A percentile compares a stretch with the other conserved stretches of the same genome.
Evolutionary conservation across 1,140 invertebrate species (phyloP).

Genomic region (Oncopeltus fasciatus): DNA sequence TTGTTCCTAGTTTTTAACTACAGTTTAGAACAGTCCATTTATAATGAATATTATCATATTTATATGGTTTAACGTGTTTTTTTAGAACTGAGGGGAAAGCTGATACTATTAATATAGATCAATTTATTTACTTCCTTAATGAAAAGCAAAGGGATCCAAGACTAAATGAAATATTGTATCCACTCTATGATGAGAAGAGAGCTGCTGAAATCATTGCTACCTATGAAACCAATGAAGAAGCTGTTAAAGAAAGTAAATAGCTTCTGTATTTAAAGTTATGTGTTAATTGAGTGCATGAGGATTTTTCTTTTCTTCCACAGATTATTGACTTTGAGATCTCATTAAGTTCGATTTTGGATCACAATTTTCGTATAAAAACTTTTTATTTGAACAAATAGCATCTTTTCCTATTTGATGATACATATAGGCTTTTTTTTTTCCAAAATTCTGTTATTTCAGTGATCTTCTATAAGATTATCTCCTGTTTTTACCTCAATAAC

Average conservation of each 20-base stretch:
- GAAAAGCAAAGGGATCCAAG: conserved; percentile 96
- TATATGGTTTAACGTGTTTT: conserved; percentile 8
- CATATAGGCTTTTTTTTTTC: too few species aligned
- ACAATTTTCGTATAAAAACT: not conserved
- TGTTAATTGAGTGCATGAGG: too few species aligned
- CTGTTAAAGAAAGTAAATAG: conserved; percentile 56
- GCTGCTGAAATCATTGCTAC: conserved; percentile 84
- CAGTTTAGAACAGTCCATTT: not conserved
- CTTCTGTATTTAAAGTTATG: too few species aligned
- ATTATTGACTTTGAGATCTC: not conserved
- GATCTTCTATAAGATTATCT: too few species aligned
- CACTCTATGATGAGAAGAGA: conserved; percentile 89
- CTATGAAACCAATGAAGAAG: conserved; percentile 80
- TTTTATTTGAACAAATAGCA: not conserved
- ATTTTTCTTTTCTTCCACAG: too few species aligned
- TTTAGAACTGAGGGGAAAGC: conserved; percentile 76
- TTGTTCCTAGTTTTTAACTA: not conserved
- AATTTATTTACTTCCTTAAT: conserved; percentile 90
- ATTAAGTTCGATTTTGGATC: not conserved
- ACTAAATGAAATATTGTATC: conserved; percentile 97
- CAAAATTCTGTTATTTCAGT: too few species aligned
- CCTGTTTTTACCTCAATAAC: too few species aligned
- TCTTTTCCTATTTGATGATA: too few species aligned
- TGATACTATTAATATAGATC: conserved; percentile 69
- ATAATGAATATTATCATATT: not conserved